A percentile compares a stretch with the other conserved stretches of the same genome.
Evolutionary conservation across 2,888 invertebrate genomes (phyloP).

Genomic region (Cephus pulcher): DNA sequence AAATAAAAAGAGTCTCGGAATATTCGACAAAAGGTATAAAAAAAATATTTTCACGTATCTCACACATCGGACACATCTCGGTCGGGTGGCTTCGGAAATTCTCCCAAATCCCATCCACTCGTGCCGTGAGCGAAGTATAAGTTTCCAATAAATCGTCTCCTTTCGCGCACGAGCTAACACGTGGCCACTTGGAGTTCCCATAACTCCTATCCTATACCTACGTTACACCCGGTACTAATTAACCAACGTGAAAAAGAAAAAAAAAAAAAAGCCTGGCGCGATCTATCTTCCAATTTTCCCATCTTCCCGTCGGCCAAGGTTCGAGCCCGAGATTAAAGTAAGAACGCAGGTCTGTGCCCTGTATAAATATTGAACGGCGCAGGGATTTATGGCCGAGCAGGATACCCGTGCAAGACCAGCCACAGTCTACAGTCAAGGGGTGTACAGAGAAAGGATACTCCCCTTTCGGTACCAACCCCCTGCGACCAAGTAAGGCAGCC

Average conservation of each 20-base stretch:
- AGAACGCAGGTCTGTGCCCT: constrained; percentile 27
- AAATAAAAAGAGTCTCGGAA: background rate
- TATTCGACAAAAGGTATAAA: background rate
- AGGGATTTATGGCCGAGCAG: constrained; percentile 30
- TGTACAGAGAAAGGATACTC: constrained; percentile 17
- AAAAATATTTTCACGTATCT: background rate
- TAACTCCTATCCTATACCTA: background rate
- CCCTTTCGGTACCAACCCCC: background rate
- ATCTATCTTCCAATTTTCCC: constrained; percentile 1
- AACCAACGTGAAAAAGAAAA: background rate
- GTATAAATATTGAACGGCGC: constrained; percentile 38
- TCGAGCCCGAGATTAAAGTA: constrained; percentile 30
- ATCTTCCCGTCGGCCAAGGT: background rate
- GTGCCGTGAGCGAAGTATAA: background rate
- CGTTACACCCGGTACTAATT: background rate
- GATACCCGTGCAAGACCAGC: constrained; percentile 7
- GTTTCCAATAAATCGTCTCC: background rate
- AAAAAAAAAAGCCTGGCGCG: background rate
- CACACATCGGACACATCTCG: background rate
- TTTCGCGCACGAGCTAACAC: background rate
- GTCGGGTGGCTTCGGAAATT: background rate
- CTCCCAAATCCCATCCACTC: background rate
- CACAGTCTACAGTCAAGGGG: background rate
- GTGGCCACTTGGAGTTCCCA: background rate
- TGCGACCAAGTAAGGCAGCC: constrained; percentile 12